Percentiles rank a stretch among this genome's conserved stretches.
These are phyloP conservation scores for Hymenopus coronatus DNA, from an alignment of 2,888 invertebrate species.

Conservation along the genomic window DNA sequence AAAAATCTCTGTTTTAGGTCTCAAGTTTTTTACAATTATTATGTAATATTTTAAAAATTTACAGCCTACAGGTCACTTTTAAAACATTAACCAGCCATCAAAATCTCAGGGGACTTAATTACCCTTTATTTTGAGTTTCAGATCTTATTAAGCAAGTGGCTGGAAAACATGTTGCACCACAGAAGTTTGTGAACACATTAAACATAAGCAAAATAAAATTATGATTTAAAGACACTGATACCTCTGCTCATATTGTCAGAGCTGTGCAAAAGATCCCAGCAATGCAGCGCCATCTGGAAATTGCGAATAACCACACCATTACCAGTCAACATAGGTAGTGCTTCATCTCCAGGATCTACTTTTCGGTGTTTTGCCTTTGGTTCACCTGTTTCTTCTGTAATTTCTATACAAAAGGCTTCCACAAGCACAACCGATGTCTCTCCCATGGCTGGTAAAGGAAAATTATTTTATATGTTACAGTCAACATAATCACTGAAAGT, in stretches of 20 bases:
- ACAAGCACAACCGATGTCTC: slow-evolving; percentile 40
- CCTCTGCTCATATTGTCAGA: slow-evolving; percentile 67
- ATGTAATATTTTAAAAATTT: too few relatives aligned
- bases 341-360: slow-evolving; percentile 52
- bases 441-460: slow-evolving; percentile 3
- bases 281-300: slow-evolving; percentile 77
- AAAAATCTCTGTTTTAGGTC: too few relatives aligned
- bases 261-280: slow-evolving; percentile 81
- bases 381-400: slow-evolving; percentile 39
- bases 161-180: too few relatives aligned
- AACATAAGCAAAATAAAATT: background rate
- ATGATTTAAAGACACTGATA: slow-evolving; percentile 31
- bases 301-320: slow-evolving; percentile 52
- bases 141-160: too few relatives aligned
- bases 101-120: too few relatives aligned
- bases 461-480: background rate
- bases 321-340: slow-evolving; percentile 36
- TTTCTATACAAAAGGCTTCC: slow-evolving; percentile 40
- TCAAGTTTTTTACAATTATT: too few relatives aligned
- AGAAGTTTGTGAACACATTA: background rate
- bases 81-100: too few relatives aligned
- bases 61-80: too few relatives aligned
- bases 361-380: slow-evolving; percentile 63
- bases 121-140: too few relatives aligned
- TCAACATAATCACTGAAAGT: too few relatives aligned